Conservation (phyloP, 2,113 vertebrate species). For the Castor canadensis region DNA sequence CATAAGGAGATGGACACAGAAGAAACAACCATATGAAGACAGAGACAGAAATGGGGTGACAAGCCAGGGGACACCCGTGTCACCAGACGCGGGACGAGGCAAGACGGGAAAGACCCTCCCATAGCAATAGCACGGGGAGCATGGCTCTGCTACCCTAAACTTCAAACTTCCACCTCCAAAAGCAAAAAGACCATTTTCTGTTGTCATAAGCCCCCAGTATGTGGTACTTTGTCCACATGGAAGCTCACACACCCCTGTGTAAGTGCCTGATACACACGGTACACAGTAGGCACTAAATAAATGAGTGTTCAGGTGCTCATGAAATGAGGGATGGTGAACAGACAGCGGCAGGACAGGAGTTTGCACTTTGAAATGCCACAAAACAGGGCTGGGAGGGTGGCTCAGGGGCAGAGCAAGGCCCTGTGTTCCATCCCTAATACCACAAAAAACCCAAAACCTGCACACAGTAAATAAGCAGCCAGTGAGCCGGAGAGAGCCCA, state of each 20-base stretch:
- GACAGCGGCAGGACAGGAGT: background rate
- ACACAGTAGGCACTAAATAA: accelerated
- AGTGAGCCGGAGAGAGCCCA: background rate
- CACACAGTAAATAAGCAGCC: background rate
- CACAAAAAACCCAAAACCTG: background rate
- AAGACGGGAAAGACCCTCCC: background rate
- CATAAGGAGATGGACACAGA: no score
- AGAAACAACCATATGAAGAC: no score
- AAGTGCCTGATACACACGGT: accelerated
- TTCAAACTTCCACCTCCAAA: accelerated
- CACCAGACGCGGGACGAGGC: no score
- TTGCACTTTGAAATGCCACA: background rate
- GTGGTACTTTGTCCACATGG: accelerated
- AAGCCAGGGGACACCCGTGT: background rate
- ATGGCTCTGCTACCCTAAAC: background rate
- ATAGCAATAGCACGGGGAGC: background rate
- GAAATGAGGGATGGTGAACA: accelerated
- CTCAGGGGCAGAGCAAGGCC: background rate
- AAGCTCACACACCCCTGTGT: accelerated
- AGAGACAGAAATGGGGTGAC: background rate
- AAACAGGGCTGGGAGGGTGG: no score
- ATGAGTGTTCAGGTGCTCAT: accelerated
- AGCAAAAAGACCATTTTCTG: accelerated
- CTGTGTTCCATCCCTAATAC: background rate
- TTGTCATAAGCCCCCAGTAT: accelerated